Percentiles rank a stretch among this genome's conserved stretches.
Evolutionary conservation across 2,113 vertebrate species (phyloP).

Genomic region (Cavia porcellus): DNA sequence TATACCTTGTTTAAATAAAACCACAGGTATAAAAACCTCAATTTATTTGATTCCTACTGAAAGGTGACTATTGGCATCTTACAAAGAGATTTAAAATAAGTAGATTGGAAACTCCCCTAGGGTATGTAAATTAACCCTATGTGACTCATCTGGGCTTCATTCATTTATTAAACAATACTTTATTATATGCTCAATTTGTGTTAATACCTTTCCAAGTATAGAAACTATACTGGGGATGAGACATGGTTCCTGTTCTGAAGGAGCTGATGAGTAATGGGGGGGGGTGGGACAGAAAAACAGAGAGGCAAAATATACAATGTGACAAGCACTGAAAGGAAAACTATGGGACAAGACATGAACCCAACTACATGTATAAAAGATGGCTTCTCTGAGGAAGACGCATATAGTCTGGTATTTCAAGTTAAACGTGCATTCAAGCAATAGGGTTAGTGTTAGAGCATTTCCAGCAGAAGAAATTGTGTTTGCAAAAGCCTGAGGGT

Average conservation of each 20-base stretch:
- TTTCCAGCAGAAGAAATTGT: neutral
- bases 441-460: neutral
- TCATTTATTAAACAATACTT: slow-evolving; percentile 70
- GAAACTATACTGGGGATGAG: slow-evolving; percentile 2
- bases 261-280: neutral
- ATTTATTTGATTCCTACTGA: slow-evolving; percentile 35
- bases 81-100: slow-evolving; percentile 54
- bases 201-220: slow-evolving; percentile 10
- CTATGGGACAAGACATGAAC: neutral
- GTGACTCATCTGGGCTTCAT: slow-evolving; percentile 66
- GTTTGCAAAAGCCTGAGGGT: neutral
- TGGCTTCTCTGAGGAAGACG: neutral
- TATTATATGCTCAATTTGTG: slow-evolving; percentile 60
- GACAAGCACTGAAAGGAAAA: neutral
- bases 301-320: neutral
- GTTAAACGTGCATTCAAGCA: neutral
- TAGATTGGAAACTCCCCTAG: slow-evolving; percentile 59
- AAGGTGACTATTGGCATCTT: slow-evolving; percentile 58
- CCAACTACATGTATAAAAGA: neutral
- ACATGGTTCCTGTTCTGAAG: slow-evolving; percentile 11
- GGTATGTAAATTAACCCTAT: slow-evolving; percentile 53
- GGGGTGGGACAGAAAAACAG: neutral
- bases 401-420: neutral
- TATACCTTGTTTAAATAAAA: slow-evolving; percentile 63
- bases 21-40: slow-evolving; percentile 40